Conservation (phyloP, 2,888 invertebrate genomes). For the Allygus modestus region DNA sequence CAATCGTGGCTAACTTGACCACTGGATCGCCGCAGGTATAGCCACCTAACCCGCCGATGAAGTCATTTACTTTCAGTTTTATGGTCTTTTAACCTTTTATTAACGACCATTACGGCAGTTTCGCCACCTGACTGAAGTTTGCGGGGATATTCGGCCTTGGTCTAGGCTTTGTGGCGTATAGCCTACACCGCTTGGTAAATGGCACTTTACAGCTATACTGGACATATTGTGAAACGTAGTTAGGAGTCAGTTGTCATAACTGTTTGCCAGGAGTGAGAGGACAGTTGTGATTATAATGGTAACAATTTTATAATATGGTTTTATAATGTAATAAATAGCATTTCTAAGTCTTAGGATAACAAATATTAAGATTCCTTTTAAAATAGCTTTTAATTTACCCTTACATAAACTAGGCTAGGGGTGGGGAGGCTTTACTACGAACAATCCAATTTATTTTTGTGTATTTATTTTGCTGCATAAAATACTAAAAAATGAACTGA, state of each 20-base stretch:
- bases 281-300: too few relatives aligned
- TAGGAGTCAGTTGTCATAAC: not conserved
- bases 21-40: not conserved
- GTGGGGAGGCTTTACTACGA: too few relatives aligned
- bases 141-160: conserved; percentile 6
- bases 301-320: too few relatives aligned
- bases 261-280: too few relatives aligned
- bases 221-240: not conserved
- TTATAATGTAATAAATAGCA: too few relatives aligned
- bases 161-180: not conserved
- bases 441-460: too few relatives aligned
- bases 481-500: too few relatives aligned
- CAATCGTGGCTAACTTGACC: not conserved
- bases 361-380: too few relatives aligned
- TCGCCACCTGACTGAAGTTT: not conserved
- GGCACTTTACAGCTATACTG: not conserved
- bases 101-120: conserved; percentile 1
- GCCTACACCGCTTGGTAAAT: not conserved
- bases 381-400: too few relatives aligned
- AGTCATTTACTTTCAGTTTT: conserved; percentile 41
- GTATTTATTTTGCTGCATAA: too few relatives aligned
- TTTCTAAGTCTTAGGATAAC: too few relatives aligned
- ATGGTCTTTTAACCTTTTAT: conserved; percentile 15
- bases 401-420: too few relatives aligned
- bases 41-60: not conserved